A percentile compares a stretch with the other conserved stretches of the same genome.
Conservation (phyloP, 2,797 vertebrate genomes). For the Neoniphon sammara region DNA sequence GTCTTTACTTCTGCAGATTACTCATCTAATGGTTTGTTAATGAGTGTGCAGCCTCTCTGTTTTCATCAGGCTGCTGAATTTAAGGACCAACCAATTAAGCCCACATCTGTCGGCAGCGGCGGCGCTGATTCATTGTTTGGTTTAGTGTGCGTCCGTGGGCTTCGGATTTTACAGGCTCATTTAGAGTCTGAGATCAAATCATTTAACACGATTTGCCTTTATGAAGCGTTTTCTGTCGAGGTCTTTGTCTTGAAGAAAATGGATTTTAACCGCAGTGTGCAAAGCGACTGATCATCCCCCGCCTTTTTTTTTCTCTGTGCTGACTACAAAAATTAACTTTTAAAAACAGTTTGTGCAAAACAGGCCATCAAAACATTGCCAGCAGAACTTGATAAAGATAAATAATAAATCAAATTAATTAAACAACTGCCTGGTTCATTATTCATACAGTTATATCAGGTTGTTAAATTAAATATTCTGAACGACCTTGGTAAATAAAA, state of each 20-base stretch:
- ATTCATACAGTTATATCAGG: no score
- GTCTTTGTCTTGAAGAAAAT: neutral
- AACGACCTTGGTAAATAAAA: no score
- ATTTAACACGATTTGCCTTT: neutral
- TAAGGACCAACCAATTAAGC: constrained; percentile 26
- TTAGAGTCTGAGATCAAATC: neutral
- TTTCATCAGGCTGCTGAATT: constrained; percentile 18
- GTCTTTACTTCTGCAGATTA: constrained; percentile 8
- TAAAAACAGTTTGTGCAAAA: no score
- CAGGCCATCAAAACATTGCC: no score
- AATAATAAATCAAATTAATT: no score
- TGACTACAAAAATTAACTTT: no score
- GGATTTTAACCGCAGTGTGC: neutral
- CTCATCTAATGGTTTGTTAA: constrained; percentile 14
- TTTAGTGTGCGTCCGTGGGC: neutral
- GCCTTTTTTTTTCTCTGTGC: no score
- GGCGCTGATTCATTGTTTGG: constrained; percentile 19
- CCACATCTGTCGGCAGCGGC: constrained; percentile 10
- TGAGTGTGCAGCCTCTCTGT: constrained; percentile 25
- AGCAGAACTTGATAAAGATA: no score
- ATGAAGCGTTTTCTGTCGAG: neutral
- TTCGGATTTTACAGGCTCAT: neutral
- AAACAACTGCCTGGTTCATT: no score
- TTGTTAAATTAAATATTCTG: no score
- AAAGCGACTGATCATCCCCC: no score